Evolutionary conservation across 2,888 invertebrate genomes (phyloP), one percentile per base, ranked within the genome.

Genomic region (Pristionchus exspectatus): DNA sequence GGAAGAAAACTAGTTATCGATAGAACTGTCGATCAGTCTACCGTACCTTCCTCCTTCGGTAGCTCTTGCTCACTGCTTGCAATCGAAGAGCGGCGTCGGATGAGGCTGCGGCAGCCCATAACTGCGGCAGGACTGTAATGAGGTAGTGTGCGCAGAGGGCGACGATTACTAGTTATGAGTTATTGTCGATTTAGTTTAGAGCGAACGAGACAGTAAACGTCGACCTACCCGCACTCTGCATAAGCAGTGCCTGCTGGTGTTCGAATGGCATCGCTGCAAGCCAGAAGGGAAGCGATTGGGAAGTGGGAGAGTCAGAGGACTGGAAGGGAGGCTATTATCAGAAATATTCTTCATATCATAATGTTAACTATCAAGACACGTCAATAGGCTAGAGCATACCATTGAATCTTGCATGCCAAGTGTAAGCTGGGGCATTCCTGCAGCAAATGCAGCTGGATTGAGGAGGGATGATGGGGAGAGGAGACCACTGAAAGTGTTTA

Each of bases 61-160:
- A 98, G 95, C 98, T 98, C 95, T 98, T 98, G 92, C 98, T 96
- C 0, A 95, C 95, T 59, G 94, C 94, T 90, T 92, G 92, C 16
- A 93, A 59, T 44, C 93, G 90, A 21, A 93, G 90, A 72, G 92
- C 90, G 90, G 92, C 93, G 12, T 91, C 90, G 18, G 92, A 89
- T 2, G 86, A 66, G 7, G 86, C 90, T 27, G 91, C 90, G 21
- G 90, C 90, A 18, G 91, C 90, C 93, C 93, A 93, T 16, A 93
- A 88, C 54, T 91, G 91, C 5, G 93, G 93, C 18, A 93, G 91
- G 2, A 92, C 91, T 90, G 90, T 12, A 89, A 89, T 30, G 59
- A 54, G 16, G 21, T 33, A 10, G 24, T 44, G 54, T 56, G 84
- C 38, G 38, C 5, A 54, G 33, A 38, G 24, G 44, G 24, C 81